Evolutionary conservation across 2,888 invertebrate genomes (phyloP), one percentile per base, ranked within the genome.

Genomic region (Callinectes sapidus): DNA sequence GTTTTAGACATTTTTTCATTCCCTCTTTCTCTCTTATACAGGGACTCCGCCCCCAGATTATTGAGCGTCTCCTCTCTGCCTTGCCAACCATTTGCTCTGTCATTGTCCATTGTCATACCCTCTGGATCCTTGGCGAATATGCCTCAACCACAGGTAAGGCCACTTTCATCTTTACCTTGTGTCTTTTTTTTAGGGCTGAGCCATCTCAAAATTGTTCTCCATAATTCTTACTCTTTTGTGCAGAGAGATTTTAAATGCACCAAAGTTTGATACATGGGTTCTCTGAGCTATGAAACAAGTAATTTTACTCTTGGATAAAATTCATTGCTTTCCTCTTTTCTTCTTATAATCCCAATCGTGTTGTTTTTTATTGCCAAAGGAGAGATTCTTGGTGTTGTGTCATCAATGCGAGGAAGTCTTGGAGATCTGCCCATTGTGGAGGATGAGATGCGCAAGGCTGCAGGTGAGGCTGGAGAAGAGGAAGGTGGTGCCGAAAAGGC

Each of bases 51-150:
- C 97, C 97, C 0, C 96, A 98, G 0, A 98, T 99, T 95, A 97
- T 99, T 94, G 97, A 95, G 95, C 96, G 96, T 96, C 96, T 98
- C 0, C 95, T 98, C 94, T 98, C 99, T 96, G 97, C 97, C 2
- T 98, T 99, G 95, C 97, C 97, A 0, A 97, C 97, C 94, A 98
- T 99, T 95, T 97, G 98, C 95, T 98, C 98, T n/a, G 97, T 98
- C 5, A 98, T 98, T 96, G 98, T 99, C 54, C 98, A 98, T 95
- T 97, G 99, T 94, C 98, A 98, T 0, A 98, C 99, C 1, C 96
- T 99, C 92, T 99, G 99, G 99, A 98, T 99, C 95, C 96, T 99
- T 93, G 99, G 99, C 8, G 99, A 99, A 96, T 99, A 99, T 96
- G 98, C 99, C 1, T 97, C 97, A 93, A 97, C 97, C 0, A 96